Percentiles rank a stretch among this genome's conserved stretches.
Evolutionary conservation across 2,888 invertebrate species (phyloP).

Genomic region (Chloroclysta siterata): DNA sequence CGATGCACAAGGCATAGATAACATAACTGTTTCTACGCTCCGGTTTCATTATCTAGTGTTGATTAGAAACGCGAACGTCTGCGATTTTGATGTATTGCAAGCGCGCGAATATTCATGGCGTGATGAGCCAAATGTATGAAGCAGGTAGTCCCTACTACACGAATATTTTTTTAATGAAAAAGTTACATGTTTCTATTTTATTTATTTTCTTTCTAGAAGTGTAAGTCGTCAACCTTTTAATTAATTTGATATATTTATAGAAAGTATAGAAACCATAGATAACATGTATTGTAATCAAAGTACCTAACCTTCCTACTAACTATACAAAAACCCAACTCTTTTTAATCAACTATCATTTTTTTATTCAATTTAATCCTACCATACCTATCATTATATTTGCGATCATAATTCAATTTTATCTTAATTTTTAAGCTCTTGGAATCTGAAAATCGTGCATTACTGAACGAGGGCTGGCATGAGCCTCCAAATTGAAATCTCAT

Average conservation of each 20-base stretch:
- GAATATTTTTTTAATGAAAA: background rate
- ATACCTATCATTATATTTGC: conserved; percentile 2
- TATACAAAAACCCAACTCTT: background rate
- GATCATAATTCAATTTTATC: conserved; percentile 33
- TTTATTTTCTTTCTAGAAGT: too few relatives aligned
- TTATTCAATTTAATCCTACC: background rate
- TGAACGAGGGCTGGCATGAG: conserved; percentile 45
- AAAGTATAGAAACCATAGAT: too few relatives aligned
- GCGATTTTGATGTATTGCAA: conserved; percentile 43
- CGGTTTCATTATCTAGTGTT: conserved; percentile 42
- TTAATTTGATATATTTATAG: too few relatives aligned
- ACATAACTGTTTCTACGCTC: conserved; percentile 16
- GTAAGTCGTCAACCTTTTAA: too few relatives aligned
- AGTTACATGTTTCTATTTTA: too few relatives aligned
- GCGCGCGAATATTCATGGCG: conserved; percentile 28
- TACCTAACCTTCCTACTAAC: too few relatives aligned
- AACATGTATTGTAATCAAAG: too few relatives aligned
- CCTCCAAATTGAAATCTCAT: conserved; percentile 70
- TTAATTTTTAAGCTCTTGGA: conserved; percentile 33
- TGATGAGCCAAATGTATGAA: conserved; percentile 23
- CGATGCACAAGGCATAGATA: conserved; percentile 18
- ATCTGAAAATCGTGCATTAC: conserved; percentile 36
- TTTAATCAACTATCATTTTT: background rate
- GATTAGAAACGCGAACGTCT: conserved; percentile 41
- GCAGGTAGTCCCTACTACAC: background rate